Percentiles rank a stretch among this genome's conserved stretches.
Evolutionary conservation across 2,888 invertebrate species (phyloP).

Genomic region (Chrysopilus asiliformis): DNA sequence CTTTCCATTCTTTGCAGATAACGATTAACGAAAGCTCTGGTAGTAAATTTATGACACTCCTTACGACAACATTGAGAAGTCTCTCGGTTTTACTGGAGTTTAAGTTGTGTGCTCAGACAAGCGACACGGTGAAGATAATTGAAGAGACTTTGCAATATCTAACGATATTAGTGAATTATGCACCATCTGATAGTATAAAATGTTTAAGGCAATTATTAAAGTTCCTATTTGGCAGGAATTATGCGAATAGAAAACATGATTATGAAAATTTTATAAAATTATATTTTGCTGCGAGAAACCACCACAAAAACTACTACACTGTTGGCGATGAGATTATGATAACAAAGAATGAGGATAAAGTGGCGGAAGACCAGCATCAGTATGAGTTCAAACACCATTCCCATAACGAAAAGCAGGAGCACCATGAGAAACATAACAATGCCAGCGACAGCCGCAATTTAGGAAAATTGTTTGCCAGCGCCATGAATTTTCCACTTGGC

Average conservation of each 20-base stretch:
- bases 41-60: constrained; percentile 47
- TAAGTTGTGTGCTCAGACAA: constrained; percentile 2
- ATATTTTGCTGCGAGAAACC: constrained; percentile 21
- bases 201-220: constrained; percentile 63
- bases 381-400: neutral
- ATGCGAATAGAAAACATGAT: constrained; percentile 32
- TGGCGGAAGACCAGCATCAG: neutral
- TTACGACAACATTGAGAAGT: constrained; percentile 30
- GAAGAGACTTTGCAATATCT: constrained; percentile 66
- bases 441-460: constrained; percentile 20
- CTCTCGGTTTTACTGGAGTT: constrained; percentile 12
- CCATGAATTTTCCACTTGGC: constrained; percentile 24
- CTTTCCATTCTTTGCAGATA: constrained; percentile 52
- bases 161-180: constrained; percentile 50
- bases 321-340: neutral
- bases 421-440: neutral
- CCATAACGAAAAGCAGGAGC: neutral
- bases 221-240: constrained; percentile 59
- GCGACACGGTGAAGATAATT: constrained; percentile 27
- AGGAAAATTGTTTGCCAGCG: constrained; percentile 27
- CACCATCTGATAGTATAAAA: constrained; percentile 52
- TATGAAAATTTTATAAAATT: constrained; percentile 23
- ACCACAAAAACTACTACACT: neutral
- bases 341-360: constrained; percentile 1
- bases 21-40: constrained; percentile 65